Evolutionary conservation across 2,888 invertebrate genomes (phyloP).

Genomic region (Dryocosmus kuriphilus): DNA sequence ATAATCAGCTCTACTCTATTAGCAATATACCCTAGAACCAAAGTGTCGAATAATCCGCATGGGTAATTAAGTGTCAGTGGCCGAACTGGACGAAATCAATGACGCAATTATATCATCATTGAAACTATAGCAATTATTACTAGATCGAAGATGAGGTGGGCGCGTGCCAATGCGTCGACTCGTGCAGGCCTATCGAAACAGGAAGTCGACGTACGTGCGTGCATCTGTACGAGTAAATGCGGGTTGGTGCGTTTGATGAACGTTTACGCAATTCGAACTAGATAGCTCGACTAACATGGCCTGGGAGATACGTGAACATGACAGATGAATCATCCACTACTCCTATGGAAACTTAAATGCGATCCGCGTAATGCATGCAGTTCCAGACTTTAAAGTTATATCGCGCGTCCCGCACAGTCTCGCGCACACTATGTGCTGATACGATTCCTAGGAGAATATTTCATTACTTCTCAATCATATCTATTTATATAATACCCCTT

Average conservation of each 20-base stretch:
- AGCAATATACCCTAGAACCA: neutral
- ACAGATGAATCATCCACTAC: conserved; percentile 24
- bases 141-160: conserved; percentile 30
- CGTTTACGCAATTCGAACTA: conserved; percentile 54
- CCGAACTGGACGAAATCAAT: conserved; percentile 21
- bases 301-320: conserved; percentile 48
- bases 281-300: conserved; percentile 52
- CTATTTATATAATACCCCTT: no score
- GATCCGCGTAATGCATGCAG: conserved; percentile 58
- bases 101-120: conserved; percentile 27
- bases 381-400: conserved; percentile 55
- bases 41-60: conserved; percentile 32
- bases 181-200: no score
- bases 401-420: neutral
- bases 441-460: no score
- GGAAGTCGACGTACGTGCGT: no score
- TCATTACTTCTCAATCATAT: no score
- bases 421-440: no score
- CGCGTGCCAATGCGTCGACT: conserved; percentile 8
- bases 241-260: conserved; percentile 48
- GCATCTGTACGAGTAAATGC: neutral
- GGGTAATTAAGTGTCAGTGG: conserved; percentile 26
- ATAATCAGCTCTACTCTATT: conserved; percentile 7
- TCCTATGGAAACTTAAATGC: conserved; percentile 57
- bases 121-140: conserved; percentile 28